A percentile compares a stretch with the other conserved stretches of the same genome.
Evolutionary conservation across 2,797 vertebrate genomes (phyloP).

Genomic region (Onychomys torridus): DNA sequence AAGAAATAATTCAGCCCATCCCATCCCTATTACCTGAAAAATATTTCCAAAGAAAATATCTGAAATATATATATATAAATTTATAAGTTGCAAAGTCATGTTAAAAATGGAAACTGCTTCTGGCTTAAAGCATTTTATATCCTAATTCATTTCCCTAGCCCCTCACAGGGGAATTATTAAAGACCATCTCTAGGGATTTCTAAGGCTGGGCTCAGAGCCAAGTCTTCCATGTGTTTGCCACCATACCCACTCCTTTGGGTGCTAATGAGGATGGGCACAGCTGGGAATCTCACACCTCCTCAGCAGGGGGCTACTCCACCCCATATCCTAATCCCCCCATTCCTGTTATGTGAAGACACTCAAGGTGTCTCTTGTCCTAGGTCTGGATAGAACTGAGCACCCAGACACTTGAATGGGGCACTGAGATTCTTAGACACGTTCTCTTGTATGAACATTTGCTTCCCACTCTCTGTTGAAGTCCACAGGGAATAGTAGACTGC

Average conservation of each 20-base stretch:
- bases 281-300: background rate
- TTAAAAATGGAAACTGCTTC: background rate
- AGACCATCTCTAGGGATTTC: slow-evolving; percentile 33
- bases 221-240: background rate
- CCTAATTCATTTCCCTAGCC: slow-evolving; percentile 41
- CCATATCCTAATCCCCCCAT: background rate
- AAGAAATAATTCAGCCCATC: background rate
- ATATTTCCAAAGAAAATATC: background rate
- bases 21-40: background rate
- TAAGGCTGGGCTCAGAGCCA: slow-evolving; percentile 54
- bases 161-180: slow-evolving; percentile 59
- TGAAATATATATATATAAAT: background rate
- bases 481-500: background rate
- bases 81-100: background rate
- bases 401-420: background rate
- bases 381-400: background rate
- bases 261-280: slow-evolving; percentile 48
- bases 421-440: background rate
- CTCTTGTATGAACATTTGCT: background rate
- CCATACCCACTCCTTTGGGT: background rate
- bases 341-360: background rate
- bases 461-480: background rate
- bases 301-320: background rate
- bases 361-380: background rate
- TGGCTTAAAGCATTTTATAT: slow-evolving; percentile 35